phyloP scores from a whole-genome alignment of 2,113 vertebrate genomes.

The Noturus placidus region DNA sequence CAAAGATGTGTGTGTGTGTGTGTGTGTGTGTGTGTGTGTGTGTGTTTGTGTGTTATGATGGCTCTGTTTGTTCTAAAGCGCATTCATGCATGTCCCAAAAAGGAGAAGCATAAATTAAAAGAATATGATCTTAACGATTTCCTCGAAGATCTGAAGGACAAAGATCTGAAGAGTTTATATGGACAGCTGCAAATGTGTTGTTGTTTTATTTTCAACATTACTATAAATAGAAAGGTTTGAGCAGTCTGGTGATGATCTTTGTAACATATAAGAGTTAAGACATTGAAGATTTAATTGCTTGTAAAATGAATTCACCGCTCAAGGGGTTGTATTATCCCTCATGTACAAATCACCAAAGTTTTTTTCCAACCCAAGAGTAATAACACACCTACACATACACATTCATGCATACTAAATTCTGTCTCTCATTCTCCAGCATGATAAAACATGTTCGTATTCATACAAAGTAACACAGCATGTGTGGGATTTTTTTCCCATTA shows the following conservation, averaged over 20 bases:
- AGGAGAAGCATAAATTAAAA: not conserved
- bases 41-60: slow-evolving; percentile 19
- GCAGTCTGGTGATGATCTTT: not conserved
- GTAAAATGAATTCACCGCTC: not conserved
- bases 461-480: not conserved
- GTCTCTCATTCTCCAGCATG: not conserved
- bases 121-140: slow-evolving; percentile 3
- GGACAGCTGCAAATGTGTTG: not conserved
- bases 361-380: not conserved
- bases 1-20: not conserved
- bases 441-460: not conserved
- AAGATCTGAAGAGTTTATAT: not conserved
- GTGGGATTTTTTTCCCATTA: not conserved
- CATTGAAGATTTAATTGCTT: not conserved
- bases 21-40: not conserved
- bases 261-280: not conserved
- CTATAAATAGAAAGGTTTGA: not conserved
- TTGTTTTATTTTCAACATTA: not conserved
- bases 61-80: not conserved
- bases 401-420: not conserved
- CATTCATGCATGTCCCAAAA: not conserved
- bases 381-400: not conserved
- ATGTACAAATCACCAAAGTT: not conserved
- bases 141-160: not conserved
- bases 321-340: not conserved